A percentile compares a stretch with the other conserved stretches of the same genome.
Evolutionary conservation across 2,888 invertebrate species (phyloP).

Genomic region (Caenorhabditis japonica): DNA sequence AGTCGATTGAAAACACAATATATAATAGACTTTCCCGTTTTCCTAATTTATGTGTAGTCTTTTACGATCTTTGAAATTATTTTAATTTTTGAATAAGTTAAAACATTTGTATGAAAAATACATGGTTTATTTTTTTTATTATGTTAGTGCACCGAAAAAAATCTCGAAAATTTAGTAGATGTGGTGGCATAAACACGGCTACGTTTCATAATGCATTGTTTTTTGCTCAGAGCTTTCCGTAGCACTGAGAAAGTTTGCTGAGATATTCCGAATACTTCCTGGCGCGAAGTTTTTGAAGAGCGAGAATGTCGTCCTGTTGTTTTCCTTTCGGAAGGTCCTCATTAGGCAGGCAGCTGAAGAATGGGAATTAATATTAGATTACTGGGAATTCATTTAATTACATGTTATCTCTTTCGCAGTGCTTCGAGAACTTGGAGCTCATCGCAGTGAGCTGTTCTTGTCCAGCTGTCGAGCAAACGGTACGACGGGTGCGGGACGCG

Average conservation of each 20-base stretch:
- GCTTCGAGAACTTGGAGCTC: conserved; percentile 49
- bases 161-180: conserved; percentile 12
- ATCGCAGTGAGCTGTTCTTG: conserved; percentile 50
- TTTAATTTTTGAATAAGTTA: too few species aligned
- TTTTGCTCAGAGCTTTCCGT: conserved; percentile 32
- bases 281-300: conserved; percentile 56
- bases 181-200: conserved; percentile 1
- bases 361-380: not conserved
- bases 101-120: too few species aligned
- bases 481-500: conserved; percentile 38
- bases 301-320: conserved; percentile 57
- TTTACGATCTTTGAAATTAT: too few species aligned
- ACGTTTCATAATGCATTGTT: not conserved
- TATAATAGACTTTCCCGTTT: too few species aligned
- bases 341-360: conserved; percentile 63
- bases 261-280: conserved; percentile 58
- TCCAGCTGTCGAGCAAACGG: conserved; percentile 49
- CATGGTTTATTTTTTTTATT: too few species aligned
- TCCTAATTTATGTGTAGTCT: too few species aligned
- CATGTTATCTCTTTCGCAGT: conserved; percentile 65
- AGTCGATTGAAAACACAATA: too few species aligned
- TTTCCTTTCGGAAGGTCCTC: conserved; percentile 61
- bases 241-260: conserved; percentile 44
- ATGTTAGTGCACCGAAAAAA: conserved; percentile 8
- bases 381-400: conserved; percentile 11